Evolutionary conservation across 2,797 vertebrate species (phyloP).

Genomic region (Echiichthys vipera): DNA sequence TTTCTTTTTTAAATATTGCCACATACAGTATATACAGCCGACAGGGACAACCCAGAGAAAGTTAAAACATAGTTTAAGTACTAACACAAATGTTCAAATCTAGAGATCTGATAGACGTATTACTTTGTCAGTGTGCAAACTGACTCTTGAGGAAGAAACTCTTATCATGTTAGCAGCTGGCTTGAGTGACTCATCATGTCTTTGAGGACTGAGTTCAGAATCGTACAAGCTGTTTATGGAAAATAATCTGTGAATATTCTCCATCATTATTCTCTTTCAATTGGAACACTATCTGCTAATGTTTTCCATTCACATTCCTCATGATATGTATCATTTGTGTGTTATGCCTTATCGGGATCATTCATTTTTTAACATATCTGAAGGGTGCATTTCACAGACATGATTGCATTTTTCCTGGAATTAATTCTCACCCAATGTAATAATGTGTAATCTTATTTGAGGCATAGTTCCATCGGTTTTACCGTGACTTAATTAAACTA

Average conservation of each 20-base stretch:
- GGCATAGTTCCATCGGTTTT: not conserved
- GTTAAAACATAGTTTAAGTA: no score
- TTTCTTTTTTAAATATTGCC: not conserved
- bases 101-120: conserved; percentile 3
- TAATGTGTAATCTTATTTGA: conserved; percentile 50
- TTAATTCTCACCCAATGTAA: conserved; percentile 40
- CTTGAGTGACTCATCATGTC: not conserved
- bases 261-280: not conserved
- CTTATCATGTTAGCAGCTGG: not conserved
- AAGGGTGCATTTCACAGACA: conserved; percentile 6
- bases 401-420: conserved; percentile 30
- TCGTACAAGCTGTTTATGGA: not conserved
- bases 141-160: conserved; percentile 9
- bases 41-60: not conserved
- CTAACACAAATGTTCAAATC: not conserved
- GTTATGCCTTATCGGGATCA: not conserved
- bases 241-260: conserved; percentile 6
- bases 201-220: conserved; percentile 3
- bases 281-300: conserved; percentile 4
- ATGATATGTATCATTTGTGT: not conserved
- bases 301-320: not conserved
- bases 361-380: not conserved
- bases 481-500: conserved; percentile 39
- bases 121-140: conserved; percentile 5
- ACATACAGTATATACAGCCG: no score